A percentile compares a stretch with the other conserved stretches of the same genome.
Evolutionary conservation across 2,888 invertebrate species (phyloP).

Genomic region (Caenorhabditis wallacei): DNA sequence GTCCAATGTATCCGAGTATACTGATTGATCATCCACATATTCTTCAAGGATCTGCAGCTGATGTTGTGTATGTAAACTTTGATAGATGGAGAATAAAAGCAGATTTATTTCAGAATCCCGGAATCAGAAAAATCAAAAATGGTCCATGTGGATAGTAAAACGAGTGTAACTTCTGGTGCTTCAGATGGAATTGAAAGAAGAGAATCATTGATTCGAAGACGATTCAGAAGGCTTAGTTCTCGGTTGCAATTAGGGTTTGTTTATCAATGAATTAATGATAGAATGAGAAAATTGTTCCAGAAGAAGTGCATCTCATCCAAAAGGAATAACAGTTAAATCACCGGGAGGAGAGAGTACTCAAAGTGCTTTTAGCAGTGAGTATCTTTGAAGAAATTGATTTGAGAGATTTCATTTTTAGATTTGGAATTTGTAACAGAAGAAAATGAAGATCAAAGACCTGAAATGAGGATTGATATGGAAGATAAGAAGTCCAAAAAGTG

Average conservation of each 20-base stretch:
- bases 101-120: slow-evolving; percentile 27
- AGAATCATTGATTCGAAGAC: slow-evolving; percentile 42
- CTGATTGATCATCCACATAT: slow-evolving; percentile 31
- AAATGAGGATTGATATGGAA: slow-evolving; percentile 43
- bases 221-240: slow-evolving; percentile 50
- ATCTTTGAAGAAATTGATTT: neutral
- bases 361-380: slow-evolving; percentile 46
- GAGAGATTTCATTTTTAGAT: slow-evolving; percentile 38
- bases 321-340: slow-evolving; percentile 19
- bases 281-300: slow-evolving; percentile 10
- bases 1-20: slow-evolving; percentile 51
- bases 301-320: slow-evolving; percentile 37
- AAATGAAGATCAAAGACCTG: slow-evolving; percentile 43
- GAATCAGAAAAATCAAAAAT: slow-evolving; percentile 32
- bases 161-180: slow-evolving; percentile 8
- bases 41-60: slow-evolving; percentile 65
- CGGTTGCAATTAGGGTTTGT: slow-evolving; percentile 41
- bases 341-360: slow-evolving; percentile 44
- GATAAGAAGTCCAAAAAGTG: slow-evolving; percentile 13
- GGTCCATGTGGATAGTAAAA: slow-evolving; percentile 49
- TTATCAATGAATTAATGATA: neutral
- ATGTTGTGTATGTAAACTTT: slow-evolving; percentile 60
- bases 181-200: neutral
- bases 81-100: neutral
- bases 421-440: slow-evolving; percentile 48